Percentiles rank a stretch among this genome's conserved stretches.
Evolutionary conservation across 2,113 vertebrate genomes (phyloP).

Genomic region (Psittacula cyanocephala): DNA sequence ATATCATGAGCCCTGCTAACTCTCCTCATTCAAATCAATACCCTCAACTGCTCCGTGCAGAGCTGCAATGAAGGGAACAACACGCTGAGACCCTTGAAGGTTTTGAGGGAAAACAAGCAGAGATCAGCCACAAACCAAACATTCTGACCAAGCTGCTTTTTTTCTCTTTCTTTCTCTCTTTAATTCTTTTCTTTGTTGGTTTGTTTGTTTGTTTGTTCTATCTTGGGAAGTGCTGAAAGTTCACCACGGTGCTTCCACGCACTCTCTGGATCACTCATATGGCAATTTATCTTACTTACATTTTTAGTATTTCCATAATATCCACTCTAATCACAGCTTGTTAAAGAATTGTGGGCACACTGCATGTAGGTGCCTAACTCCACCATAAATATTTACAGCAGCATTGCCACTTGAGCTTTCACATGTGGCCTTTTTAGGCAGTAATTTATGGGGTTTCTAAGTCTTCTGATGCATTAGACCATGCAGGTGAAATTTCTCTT

Average conservation of each 20-base stretch:
- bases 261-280: background rate
- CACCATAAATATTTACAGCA: slow-evolving; percentile 47
- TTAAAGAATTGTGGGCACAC: background rate
- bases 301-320: background rate
- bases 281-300: background rate
- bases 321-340: background rate
- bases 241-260: background rate
- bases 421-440: background rate
- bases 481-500: slow-evolving; percentile 11
- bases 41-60: background rate
- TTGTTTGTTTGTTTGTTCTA: too few species aligned
- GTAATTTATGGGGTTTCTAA: slow-evolving; percentile 12
- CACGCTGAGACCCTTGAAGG: background rate
- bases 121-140: background rate
- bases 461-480: slow-evolving; percentile 10
- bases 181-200: background rate
- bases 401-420: slow-evolving; percentile 1
- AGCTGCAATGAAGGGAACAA: slow-evolving; percentile 35
- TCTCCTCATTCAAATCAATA: background rate
- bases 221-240: background rate
- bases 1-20: background rate
- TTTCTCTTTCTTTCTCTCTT: background rate
- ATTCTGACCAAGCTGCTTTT: background rate
- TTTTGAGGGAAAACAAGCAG: slow-evolving; percentile 2
- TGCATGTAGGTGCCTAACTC: background rate